Conservation (phyloP, 2,888 invertebrate species). For the Lampropteryx suffumata region DNA sequence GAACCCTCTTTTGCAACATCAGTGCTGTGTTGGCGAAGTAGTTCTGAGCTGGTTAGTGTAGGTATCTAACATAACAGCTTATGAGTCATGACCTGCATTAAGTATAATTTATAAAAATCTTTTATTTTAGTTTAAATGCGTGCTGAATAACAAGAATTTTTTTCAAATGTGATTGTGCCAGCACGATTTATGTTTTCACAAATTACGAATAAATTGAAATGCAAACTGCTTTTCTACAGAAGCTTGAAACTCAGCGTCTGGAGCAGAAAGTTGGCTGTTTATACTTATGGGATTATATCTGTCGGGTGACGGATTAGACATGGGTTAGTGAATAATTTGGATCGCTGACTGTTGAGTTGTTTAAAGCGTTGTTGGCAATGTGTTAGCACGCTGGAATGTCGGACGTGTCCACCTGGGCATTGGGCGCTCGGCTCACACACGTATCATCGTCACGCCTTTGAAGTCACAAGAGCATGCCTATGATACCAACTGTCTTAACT, state of each 20-base stretch:
- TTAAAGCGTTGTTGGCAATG: constrained; percentile 59
- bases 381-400: constrained; percentile 53
- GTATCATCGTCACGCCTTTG: constrained; percentile 57
- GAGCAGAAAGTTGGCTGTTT: constrained; percentile 21
- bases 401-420: constrained; percentile 68
- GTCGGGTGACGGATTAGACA: constrained; percentile 45
- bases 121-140: no score
- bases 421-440: constrained; percentile 46
- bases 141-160: no score
- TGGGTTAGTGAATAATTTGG: constrained; percentile 50
- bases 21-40: constrained; percentile 64
- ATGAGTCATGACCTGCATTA: no score
- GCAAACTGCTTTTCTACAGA: background rate
- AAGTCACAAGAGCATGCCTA: constrained; percentile 48
- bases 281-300: constrained; percentile 27
- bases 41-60: constrained; percentile 47
- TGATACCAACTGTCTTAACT: constrained; percentile 45
- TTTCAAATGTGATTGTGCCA: background rate
- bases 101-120: no score
- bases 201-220: constrained; percentile 9
- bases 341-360: constrained; percentile 48
- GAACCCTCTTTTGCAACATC: constrained; percentile 66
- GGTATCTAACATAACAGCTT: no score
- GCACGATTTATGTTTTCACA: background rate
- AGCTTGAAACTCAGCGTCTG: background rate